Conservation (phyloP, 2,797 vertebrate genomes). For the Anisognathus igniventris region DNA sequence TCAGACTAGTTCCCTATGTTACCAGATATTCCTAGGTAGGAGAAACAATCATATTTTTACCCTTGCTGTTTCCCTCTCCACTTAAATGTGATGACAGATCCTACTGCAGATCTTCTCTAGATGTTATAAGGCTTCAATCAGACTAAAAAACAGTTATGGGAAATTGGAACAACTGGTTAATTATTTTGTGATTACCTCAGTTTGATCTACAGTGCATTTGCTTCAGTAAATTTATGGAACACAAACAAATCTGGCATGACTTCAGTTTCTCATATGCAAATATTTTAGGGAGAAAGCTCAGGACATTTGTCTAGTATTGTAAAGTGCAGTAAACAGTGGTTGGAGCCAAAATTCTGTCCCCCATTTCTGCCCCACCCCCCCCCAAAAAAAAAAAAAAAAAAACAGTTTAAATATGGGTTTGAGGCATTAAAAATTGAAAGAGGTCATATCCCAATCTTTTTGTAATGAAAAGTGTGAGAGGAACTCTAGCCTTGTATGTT, state of each 20-base stretch:
- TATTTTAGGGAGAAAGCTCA: not conserved
- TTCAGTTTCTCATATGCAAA: not conserved
- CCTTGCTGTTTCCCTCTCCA: not conserved
- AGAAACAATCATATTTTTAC: not conserved
- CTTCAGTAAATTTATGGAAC: not conserved
- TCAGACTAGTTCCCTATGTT: not conserved
- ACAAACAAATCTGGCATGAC: not conserved
- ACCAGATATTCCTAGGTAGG: not conserved
- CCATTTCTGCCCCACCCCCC: rapidly evolving
- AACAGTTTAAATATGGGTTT: not conserved
- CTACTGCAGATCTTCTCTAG: not conserved
- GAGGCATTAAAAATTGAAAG: not conserved
- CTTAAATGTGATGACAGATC: not conserved
- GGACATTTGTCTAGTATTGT: not conserved
- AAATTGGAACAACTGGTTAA: not conserved
- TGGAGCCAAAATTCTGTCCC: not conserved
- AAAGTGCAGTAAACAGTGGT: not conserved
- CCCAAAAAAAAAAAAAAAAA: not conserved
- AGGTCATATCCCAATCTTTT: not conserved
- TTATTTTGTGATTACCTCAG: not conserved
- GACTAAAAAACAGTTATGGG: not conserved
- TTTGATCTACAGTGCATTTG: not conserved
- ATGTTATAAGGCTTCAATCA: not conserved
- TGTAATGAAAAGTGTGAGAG: not conserved
- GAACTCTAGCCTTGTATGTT: not conserved